A percentile compares a stretch with the other conserved stretches of the same genome.
Conservation (phyloP, 2,888 invertebrate species). For the Lasioglossum lativentre region DNA sequence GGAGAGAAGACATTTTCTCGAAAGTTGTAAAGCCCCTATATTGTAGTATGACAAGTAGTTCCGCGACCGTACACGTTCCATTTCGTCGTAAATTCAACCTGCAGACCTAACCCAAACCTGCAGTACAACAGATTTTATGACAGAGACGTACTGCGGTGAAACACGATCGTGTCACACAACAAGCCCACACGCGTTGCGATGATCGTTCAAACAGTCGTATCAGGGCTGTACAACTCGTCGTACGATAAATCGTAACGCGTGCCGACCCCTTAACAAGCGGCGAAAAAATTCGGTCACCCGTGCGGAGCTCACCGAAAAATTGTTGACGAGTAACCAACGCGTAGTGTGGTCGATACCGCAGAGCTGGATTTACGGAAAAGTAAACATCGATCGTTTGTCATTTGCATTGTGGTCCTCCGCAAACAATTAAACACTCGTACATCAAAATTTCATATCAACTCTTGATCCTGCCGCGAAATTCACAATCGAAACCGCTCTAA, state of each 20-base stretch:
- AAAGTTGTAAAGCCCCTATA: neutral
- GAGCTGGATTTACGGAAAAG: neutral
- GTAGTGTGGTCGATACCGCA: neutral
- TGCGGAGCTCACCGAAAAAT: neutral
- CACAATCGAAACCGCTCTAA: neutral
- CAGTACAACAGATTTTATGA: constrained; percentile 1
- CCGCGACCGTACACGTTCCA: neutral
- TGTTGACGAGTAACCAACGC: neutral
- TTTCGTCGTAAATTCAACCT: neutral
- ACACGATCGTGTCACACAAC: constrained; percentile 10
- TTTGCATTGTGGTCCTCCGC: neutral
- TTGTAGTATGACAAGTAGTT: constrained; percentile 5
- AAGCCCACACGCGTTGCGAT: constrained; percentile 1
- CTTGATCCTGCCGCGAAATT: neutral
- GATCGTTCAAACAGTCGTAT: constrained; percentile 7
- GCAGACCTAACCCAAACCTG: neutral
- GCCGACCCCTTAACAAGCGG: neutral
- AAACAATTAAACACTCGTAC: neutral
- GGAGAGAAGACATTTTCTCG: neutral
- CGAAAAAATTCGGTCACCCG: neutral
- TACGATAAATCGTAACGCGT: constrained; percentile 10
- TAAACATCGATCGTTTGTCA: neutral
- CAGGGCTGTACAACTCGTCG: neutral
- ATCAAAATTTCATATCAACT: neutral
- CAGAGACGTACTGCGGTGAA: constrained; percentile 6